Percentiles rank a stretch among this genome's conserved stretches.
Evolutionary conservation across 2,113 vertebrate species (phyloP).

Genomic region (Eudyptes chrysolophus): DNA sequence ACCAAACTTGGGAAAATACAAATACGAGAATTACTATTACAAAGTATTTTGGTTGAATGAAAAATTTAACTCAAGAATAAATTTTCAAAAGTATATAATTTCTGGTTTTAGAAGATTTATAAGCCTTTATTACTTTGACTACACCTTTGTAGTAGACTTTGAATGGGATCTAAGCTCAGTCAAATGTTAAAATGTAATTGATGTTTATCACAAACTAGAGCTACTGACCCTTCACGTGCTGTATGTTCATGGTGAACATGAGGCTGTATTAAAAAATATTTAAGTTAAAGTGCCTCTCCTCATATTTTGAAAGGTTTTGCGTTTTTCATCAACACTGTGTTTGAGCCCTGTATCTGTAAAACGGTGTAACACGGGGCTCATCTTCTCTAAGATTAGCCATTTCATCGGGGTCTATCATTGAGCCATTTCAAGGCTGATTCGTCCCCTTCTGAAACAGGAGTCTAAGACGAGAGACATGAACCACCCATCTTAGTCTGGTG

Average conservation of each 20-base stretch:
- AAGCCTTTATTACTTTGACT: background rate
- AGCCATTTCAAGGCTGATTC: background rate
- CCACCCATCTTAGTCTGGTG: background rate
- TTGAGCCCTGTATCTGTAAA: background rate
- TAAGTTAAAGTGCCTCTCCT: background rate
- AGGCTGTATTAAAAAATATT: background rate
- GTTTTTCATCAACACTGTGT: background rate
- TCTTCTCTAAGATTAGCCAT: background rate
- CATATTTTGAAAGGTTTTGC: background rate
- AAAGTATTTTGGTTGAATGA: background rate
- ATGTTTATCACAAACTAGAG: background rate
- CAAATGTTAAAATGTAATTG: background rate
- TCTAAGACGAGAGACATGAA: background rate
- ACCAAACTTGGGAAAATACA: background rate
- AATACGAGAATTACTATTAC: background rate
- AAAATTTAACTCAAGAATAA: background rate
- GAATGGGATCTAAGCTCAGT: background rate
- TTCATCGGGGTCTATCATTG: rapidly evolving
- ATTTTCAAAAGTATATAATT: background rate
- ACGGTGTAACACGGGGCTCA: background rate
- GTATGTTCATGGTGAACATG: background rate
- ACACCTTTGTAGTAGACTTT: rapidly evolving
- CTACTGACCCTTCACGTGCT: background rate
- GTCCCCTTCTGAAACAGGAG: background rate
- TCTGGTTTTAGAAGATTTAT: background rate